Evolutionary conservation across 2,888 invertebrate species (phyloP).

Genomic region (Colletes collaris): DNA sequence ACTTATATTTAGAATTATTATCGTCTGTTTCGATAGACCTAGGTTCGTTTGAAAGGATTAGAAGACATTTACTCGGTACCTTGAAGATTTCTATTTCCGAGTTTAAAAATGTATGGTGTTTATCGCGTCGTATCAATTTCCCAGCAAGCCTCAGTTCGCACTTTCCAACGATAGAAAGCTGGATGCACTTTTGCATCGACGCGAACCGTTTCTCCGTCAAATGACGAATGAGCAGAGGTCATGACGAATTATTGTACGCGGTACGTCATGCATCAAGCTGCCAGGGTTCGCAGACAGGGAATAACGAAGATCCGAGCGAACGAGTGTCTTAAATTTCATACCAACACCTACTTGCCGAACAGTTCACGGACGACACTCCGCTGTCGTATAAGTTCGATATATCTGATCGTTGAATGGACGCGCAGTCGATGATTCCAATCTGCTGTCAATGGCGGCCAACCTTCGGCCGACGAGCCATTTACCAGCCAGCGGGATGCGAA

Average conservation of each 20-base stretch:
- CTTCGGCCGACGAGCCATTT: conserved; percentile 68
- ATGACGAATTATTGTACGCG: conserved; percentile 70
- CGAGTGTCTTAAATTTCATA: conserved; percentile 71
- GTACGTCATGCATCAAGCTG: conserved; percentile 69
- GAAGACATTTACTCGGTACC: too few species aligned
- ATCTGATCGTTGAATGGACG: conserved; percentile 70
- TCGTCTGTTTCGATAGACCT: too few species aligned
- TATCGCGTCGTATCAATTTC: conserved; percentile 38
- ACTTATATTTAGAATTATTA: not conserved
- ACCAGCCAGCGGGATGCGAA: conserved; percentile 64
- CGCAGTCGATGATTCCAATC: conserved; percentile 72
- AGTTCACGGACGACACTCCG: conserved; percentile 42
- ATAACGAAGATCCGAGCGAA: conserved; percentile 63
- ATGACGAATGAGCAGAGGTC: conserved; percentile 71
- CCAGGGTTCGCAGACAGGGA: conserved; percentile 63
- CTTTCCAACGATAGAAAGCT: conserved; percentile 51
- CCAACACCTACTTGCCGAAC: conserved; percentile 60
- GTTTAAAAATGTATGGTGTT: not conserved
- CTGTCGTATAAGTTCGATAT: conserved; percentile 67
- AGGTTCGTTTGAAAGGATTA: too few species aligned
- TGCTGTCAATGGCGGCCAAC: conserved; percentile 72
- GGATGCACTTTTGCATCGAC: conserved; percentile 55
- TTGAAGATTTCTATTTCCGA: not conserved
- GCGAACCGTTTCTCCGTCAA: conserved; percentile 58
- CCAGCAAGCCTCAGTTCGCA: conserved; percentile 24